Evolutionary conservation across 2,888 invertebrate species (phyloP).

Genomic region (Phymatocera aterrima): DNA sequence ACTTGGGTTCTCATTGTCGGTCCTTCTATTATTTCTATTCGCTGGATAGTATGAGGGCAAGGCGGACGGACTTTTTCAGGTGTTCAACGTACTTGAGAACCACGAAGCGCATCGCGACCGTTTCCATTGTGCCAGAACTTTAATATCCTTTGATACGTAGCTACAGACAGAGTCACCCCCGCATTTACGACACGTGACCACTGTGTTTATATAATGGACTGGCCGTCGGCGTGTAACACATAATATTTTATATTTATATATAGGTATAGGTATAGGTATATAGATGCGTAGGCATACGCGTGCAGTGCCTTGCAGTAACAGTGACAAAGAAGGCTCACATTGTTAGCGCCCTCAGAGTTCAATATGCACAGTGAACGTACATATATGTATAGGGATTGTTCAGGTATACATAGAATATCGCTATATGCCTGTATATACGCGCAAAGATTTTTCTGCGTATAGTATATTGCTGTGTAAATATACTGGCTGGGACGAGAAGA

Average conservation of each 20-base stretch:
- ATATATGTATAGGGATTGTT: background rate
- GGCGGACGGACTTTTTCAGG: background rate
- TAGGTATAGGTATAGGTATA: conserved; percentile 26
- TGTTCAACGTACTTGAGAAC: conserved; percentile 37
- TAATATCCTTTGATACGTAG: conserved; percentile 68
- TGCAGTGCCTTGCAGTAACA: no score
- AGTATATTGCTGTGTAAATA: conserved; percentile 16
- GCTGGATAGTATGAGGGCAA: no score
- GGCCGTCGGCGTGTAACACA: background rate
- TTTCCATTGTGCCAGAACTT: conserved; percentile 64
- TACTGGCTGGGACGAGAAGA: background rate
- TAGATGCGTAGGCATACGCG: conserved; percentile 49
- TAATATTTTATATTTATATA: conserved; percentile 24
- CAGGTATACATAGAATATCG: background rate
- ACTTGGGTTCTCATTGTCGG: background rate
- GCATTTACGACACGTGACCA: conserved; percentile 64
- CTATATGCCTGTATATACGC: background rate
- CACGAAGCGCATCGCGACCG: conserved; percentile 12
- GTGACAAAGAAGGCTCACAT: conserved; percentile 1
- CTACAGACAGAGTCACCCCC: conserved; percentile 24
- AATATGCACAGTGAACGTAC: background rate
- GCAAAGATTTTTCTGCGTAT: background rate
- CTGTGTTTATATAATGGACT: conserved; percentile 50
- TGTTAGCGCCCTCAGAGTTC: background rate
- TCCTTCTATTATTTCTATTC: background rate